Evolutionary conservation across 2,113 vertebrate genomes (phyloP).

Genomic region (Telmatochromis sp.): DNA sequence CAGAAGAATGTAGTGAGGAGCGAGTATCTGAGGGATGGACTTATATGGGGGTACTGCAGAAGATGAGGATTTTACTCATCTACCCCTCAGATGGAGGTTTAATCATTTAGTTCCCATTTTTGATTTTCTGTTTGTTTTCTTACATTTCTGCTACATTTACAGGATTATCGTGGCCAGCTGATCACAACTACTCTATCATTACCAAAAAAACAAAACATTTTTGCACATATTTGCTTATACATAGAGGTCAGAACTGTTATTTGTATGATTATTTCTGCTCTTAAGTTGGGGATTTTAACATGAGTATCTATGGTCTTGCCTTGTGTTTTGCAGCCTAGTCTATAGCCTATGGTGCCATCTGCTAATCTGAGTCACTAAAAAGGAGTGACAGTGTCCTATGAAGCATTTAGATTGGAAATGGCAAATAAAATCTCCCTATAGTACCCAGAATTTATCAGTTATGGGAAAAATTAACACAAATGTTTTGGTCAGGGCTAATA

Average conservation of each 20-base stretch:
- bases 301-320: neutral
- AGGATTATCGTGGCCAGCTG: neutral
- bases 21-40: neutral
- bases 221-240: neutral
- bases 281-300: neutral
- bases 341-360: neutral
- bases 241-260: rapidly evolving
- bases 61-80: neutral
- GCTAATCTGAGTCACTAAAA: neutral
- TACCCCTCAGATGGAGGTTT: neutral
- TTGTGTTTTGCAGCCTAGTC: neutral
- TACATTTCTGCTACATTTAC: neutral
- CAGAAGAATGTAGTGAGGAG: neutral
- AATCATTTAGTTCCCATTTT: neutral
- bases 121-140: neutral
- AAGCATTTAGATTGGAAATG: neutral
- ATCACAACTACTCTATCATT: neutral
- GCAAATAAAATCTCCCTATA: neutral
- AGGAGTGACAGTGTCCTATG: neutral
- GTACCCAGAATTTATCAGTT: neutral
- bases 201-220: neutral
- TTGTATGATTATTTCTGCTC: neutral
- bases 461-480: neutral
- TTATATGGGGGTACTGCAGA: neutral
- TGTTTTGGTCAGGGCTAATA: neutral